Conservation (phyloP, 2,888 invertebrate genomes). For the Apotomis betuletana region DNA sequence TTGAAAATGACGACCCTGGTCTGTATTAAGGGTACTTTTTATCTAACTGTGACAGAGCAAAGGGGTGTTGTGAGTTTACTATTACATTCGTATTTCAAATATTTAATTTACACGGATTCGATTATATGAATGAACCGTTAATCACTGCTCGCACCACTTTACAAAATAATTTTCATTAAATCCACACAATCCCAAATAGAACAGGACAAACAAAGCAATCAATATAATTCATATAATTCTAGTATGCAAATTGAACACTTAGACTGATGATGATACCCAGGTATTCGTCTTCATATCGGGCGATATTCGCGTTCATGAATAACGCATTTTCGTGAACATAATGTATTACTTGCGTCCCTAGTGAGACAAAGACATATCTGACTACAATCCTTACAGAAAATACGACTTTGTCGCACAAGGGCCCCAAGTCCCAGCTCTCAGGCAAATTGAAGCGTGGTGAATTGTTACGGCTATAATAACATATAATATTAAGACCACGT, state of each 20-base stretch:
- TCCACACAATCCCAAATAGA: slow-evolving; percentile 1
- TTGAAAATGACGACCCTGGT: no score
- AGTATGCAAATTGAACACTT: slow-evolving; percentile 40
- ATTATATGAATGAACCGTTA: no score
- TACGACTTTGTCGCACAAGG: slow-evolving; percentile 21
- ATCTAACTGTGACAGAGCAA: no score
- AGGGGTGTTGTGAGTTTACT: no score
- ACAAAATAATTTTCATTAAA: not conserved
- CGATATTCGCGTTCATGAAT: slow-evolving; percentile 34
- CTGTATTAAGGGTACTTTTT: no score
- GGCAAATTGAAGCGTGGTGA: slow-evolving; percentile 65
- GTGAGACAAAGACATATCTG: not conserved
- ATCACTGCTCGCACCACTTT: not conserved
- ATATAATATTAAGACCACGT: slow-evolving; percentile 44
- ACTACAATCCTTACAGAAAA: not conserved
- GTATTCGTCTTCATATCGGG: slow-evolving; percentile 37
- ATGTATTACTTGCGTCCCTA: slow-evolving; percentile 45
- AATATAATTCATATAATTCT: slow-evolving; percentile 35
- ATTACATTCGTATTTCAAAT: no score
- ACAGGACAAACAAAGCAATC: slow-evolving; percentile 26
- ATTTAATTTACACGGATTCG: no score
- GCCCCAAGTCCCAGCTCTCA: slow-evolving; percentile 60
- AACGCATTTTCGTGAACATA: slow-evolving; percentile 33
- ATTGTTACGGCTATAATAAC: slow-evolving; percentile 51
- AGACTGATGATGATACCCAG: slow-evolving; percentile 31